Evolutionary conservation across 2,888 invertebrate genomes (phyloP).

Genomic region (Harpagoxenus sublaevis): DNA sequence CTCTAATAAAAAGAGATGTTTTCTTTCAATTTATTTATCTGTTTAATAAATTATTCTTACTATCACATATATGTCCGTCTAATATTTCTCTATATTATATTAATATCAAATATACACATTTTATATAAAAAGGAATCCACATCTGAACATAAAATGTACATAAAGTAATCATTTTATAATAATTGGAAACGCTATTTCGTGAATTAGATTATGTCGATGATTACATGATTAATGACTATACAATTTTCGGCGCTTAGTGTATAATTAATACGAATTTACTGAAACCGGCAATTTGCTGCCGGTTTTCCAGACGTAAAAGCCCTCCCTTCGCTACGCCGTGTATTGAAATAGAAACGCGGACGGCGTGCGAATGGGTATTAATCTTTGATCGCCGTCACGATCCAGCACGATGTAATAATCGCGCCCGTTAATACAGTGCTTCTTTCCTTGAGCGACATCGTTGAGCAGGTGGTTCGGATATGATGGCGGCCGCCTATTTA

Average conservation of each 20-base stretch:
- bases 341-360: slow-evolving; percentile 92
- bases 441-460: slow-evolving; percentile 49
- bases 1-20: background rate
- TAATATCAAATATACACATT: background rate
- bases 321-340: slow-evolving; percentile 28
- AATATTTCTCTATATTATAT: background rate
- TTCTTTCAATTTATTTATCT: background rate
- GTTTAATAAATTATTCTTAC: background rate
- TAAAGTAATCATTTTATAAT: background rate
- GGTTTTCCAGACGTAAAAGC: background rate
- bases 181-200: background rate
- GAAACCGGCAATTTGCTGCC: background rate
- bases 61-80: background rate
- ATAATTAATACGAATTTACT: background rate
- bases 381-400: slow-evolving; percentile 89
- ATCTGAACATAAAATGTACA: background rate
- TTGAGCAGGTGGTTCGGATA: slow-evolving; percentile 35
- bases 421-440: slow-evolving; percentile 89
- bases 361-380: slow-evolving; percentile 92
- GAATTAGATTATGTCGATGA: slow-evolving; percentile 9
- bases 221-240: background rate
- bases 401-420: slow-evolving; percentile 91
- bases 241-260: background rate
- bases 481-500: slow-evolving; percentile 63
- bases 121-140: background rate